phyloP scores from a whole-genome alignment of 92 coral and sea anemone genomes.

The Epizoanthus scotinus region DNA sequence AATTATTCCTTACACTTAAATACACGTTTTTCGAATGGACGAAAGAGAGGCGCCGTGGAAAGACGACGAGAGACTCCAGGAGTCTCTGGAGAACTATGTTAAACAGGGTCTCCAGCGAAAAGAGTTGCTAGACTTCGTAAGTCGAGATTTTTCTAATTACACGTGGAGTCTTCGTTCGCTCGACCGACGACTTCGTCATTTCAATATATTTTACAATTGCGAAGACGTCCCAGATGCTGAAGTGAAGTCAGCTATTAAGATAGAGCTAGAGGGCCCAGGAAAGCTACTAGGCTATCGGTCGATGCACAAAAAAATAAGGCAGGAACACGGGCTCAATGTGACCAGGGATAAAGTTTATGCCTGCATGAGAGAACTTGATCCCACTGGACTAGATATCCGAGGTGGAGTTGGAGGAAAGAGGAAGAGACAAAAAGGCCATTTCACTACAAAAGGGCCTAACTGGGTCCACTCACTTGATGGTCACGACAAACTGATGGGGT shows the following conservation, averaged over 20 bases:
- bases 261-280: conserved; percentile 38
- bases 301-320: background rate
- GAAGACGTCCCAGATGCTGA: conserved; percentile 1
- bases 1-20: too few relatives aligned
- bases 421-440: conserved; percentile 17
- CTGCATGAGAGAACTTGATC: conserved; percentile 38
- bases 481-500: conserved; percentile 45
- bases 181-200: conserved; percentile 22
- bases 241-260: background rate
- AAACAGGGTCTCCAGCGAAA: conserved; percentile 35
- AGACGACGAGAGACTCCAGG: too few relatives aligned
- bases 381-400: conserved; percentile 37
- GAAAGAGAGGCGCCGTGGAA: too few relatives aligned
- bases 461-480: conserved; percentile 40
- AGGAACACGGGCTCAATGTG: conserved; percentile 25
- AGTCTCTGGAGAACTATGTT: too few relatives aligned
- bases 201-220: conserved; percentile 10
- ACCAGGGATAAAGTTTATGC: conserved; percentile 33
- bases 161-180: conserved; percentile 39
- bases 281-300: conserved; percentile 21
- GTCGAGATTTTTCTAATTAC: conserved; percentile 31
- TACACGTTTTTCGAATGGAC: too few relatives aligned
- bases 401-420: conserved; percentile 7
- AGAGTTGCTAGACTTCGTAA: conserved; percentile 41
- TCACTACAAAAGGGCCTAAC: conserved; percentile 22